Conservation (phyloP, 2,113 vertebrate genomes). For the Tragelaphus imberbis region DNA sequence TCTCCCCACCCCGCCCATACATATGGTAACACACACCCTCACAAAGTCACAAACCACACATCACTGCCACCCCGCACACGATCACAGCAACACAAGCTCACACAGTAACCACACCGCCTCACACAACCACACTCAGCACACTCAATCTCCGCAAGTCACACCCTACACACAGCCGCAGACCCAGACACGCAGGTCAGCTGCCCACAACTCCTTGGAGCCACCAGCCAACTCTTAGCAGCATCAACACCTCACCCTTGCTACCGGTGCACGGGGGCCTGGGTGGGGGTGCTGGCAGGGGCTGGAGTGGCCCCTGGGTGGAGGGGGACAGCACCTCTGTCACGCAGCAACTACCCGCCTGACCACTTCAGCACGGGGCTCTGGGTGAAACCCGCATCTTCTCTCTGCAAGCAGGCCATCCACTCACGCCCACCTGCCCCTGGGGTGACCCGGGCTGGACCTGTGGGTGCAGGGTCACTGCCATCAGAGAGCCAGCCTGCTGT, state of each 20-base stretch:
- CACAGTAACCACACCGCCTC: not conserved
- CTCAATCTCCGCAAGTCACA: not conserved
- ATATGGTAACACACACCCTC: accelerated
- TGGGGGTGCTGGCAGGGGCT: not conserved
- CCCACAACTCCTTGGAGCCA: no score
- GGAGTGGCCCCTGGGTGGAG: not conserved
- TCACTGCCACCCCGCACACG: not conserved
- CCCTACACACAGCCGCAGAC: not conserved
- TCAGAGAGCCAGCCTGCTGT: not conserved
- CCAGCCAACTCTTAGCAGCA: not conserved
- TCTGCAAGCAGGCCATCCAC: not conserved
- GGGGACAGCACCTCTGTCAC: not conserved
- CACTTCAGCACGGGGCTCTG: accelerated
- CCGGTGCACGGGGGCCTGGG: not conserved
- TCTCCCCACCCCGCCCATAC: accelerated
- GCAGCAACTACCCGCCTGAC: not conserved
- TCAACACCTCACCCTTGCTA: not conserved
- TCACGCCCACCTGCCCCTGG: not conserved
- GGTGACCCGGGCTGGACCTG: not conserved
- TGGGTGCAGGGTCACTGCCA: not conserved
- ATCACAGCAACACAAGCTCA: not conserved
- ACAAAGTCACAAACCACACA: not conserved
- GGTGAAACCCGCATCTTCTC: not conserved
- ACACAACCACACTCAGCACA: not conserved
- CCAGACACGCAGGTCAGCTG: accelerated